Evolutionary conservation across 2,113 vertebrate genomes (phyloP).

Genomic region (Otus sunia): DNA sequence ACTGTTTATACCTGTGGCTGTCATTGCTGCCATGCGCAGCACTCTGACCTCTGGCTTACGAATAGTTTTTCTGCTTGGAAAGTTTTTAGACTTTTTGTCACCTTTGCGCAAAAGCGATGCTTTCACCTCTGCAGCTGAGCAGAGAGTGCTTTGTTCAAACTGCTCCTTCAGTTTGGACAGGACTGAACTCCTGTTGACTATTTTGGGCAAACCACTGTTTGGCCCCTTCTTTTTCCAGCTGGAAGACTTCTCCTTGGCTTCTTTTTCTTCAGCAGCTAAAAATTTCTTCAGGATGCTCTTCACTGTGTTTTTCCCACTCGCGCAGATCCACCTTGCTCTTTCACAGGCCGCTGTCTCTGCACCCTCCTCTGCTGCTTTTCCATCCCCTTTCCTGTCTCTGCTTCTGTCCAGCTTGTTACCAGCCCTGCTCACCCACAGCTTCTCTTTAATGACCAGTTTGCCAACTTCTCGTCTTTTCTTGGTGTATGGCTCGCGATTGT

Average conservation of each 20-base stretch:
- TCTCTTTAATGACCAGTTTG: slow-evolving; percentile 75
- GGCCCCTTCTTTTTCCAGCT: background rate
- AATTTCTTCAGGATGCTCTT: slow-evolving; percentile 84
- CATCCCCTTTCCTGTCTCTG: slow-evolving; percentile 13
- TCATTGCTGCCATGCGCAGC: slow-evolving; percentile 33
- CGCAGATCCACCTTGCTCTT: slow-evolving; percentile 18
- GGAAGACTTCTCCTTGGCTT: slow-evolving; percentile 35
- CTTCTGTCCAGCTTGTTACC: slow-evolving; percentile 64
- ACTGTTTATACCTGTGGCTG: slow-evolving; percentile 29
- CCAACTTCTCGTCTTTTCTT: slow-evolving; percentile 85
- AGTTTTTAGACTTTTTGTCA: slow-evolving; percentile 14
- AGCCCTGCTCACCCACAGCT: slow-evolving; percentile 15
- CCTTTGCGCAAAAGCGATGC: background rate
- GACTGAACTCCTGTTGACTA: slow-evolving; percentile 62
- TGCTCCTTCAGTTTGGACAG: slow-evolving; percentile 78
- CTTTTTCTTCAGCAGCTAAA: slow-evolving; percentile 78
- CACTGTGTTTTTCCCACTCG: slow-evolving; percentile 70
- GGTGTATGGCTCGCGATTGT: slow-evolving; percentile 73
- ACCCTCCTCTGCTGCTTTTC: background rate
- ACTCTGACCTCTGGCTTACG: slow-evolving; percentile 55
- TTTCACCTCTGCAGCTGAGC: slow-evolving; percentile 55
- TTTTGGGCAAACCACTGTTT: slow-evolving; percentile 36
- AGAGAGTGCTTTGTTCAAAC: slow-evolving; percentile 78
- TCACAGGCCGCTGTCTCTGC: background rate
- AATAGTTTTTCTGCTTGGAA: slow-evolving; percentile 2